Evolutionary conservation across 1,140 invertebrate species (phyloP), one percentile per base, ranked within the genome.

Genomic region (Planococcus citri): DNA sequence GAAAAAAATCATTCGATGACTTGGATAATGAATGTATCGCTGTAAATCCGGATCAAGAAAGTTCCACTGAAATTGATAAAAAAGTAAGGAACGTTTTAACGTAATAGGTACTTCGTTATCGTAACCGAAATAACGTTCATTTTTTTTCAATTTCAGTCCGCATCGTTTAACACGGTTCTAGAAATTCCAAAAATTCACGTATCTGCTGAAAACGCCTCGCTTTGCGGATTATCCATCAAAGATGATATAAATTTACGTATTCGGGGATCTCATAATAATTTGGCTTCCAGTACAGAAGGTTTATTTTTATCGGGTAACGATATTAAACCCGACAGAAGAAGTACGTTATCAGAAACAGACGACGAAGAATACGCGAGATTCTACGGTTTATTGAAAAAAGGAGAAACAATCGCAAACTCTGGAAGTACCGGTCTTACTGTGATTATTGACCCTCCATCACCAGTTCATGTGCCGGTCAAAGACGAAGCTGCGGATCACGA

Each of bases 391-490:
- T 9, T 51, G 41, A 73, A 71, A 70, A 73, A 72, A 67, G 72
- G 72, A 69, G 70, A 70, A 71, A 69, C 71, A 41, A 70, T 74
- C 60, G 60, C 60, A 10, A 64, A 64, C 20, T 64, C 60, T 9
- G 60, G 25, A 4, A 64, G 60, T 58, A 58, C 64, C 68, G 71
- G 72, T 41, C 74, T 73, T 37, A 68, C 71, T 69, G 86, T 88
- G 68, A 83, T 87, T 67, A 84, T 88, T 24, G 83, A 87, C 76
- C 86, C 86, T 27, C 86, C 86, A 64, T 88, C 86, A 58, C 87
- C 86, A 24, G 82, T 73, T 3, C 20, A 67, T 33, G 75, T 75
- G 27, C 74, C 75, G 33, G 58, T 72, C 10, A 73, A 74, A 4
- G 75, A 76, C 12, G 17, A 51, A 51, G 6, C 17, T 3, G 75